A percentile compares a stretch with the other conserved stretches of the same genome.
phyloP scores from a whole-genome alignment of 2,888 invertebrate genomes.

The Apocheima hispidaria region DNA sequence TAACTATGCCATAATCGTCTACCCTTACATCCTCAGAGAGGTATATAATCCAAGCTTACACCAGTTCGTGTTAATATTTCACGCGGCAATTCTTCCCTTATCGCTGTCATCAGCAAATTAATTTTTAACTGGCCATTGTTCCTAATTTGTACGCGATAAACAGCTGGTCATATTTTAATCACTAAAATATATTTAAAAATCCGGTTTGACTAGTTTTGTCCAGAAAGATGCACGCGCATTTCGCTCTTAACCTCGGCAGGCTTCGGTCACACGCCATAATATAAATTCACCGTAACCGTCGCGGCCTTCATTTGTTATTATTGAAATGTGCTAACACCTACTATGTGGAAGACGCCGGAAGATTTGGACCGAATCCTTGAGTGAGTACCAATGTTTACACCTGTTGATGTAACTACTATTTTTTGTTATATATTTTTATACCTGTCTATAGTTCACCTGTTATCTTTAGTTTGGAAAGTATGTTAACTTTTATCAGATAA shows the following conservation, averaged over 20 bases:
- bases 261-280: conserved; percentile 13
- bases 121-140: not conserved
- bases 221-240: conserved; percentile 5
- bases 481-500: too few species aligned
- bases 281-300: conserved; percentile 24
- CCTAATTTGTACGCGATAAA: not conserved
- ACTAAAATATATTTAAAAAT: conserved; percentile 21
- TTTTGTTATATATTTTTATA: not conserved
- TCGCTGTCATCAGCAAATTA: not conserved
- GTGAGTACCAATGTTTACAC: conserved; percentile 54
- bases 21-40: too few species aligned
- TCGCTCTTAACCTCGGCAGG: conserved; percentile 10
- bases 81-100: not conserved
- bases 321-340: conserved; percentile 33
- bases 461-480: not conserved
- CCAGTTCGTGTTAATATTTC: not conserved
- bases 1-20: not conserved
- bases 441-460: conserved; percentile 13
- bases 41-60: not conserved
- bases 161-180: conserved; percentile 2
- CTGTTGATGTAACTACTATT: not conserved
- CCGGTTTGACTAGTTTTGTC: conserved; percentile 20
- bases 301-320: conserved; percentile 20
- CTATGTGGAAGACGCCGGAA: conserved; percentile 59
- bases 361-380: conserved; percentile 53